phyloP scores from a whole-genome alignment of 2,113 vertebrate genomes.

The Falcunculus frontatus region DNA sequence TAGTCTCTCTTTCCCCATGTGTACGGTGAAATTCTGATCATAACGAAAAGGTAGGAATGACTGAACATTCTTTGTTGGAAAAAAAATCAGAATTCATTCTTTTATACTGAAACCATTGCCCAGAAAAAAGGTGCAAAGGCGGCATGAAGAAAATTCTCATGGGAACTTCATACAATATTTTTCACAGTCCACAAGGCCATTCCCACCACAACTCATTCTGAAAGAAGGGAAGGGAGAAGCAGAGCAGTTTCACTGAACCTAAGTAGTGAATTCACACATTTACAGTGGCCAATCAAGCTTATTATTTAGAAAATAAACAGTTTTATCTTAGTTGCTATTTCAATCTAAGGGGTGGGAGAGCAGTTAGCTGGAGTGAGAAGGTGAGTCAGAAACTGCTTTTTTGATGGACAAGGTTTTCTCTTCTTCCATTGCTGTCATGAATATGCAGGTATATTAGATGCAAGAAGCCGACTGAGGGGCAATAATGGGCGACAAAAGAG shows the following conservation, averaged over 20 bases:
- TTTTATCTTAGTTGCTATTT: neutral
- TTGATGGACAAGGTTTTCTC: neutral
- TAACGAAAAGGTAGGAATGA: neutral
- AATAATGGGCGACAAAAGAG: neutral
- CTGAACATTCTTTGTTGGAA: neutral
- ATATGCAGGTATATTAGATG: neutral
- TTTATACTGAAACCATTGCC: neutral
- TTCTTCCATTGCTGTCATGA: neutral
- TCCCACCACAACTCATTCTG: neutral
- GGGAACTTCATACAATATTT: neutral
- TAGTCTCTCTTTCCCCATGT: neutral
- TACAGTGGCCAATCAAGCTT: neutral
- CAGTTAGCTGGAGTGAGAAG: neutral
- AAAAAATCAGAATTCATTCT: neutral
- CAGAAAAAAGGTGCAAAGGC: neutral
- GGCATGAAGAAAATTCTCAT: neutral
- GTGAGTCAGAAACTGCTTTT: neutral
- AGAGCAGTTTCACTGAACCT: neutral
- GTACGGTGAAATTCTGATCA: neutral
- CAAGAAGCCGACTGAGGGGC: neutral
- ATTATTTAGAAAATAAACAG: neutral
- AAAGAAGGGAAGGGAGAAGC: neutral
- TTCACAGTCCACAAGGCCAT: neutral
- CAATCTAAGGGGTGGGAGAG: neutral
- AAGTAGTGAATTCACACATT: neutral